Base-by-base conservation (phyloP, 2,888 invertebrate genomes). In the Prosapia bicincta region DNA sequence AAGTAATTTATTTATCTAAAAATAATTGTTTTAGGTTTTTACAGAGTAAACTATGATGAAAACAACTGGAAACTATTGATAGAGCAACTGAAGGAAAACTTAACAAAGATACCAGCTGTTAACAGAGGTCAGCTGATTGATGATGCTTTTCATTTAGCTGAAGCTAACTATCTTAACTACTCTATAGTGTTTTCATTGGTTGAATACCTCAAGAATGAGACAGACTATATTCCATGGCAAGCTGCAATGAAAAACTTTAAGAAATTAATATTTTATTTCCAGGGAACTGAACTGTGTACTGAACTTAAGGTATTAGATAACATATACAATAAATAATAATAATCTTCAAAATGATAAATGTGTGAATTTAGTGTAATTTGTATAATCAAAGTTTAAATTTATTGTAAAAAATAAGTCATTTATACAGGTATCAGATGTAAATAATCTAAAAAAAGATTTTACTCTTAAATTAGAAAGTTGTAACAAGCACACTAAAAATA, bases 81-180 rank as follows among this genome's bases (percentile, higher is more conserved):
- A 5, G 84, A 87, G 23, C 89, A 93, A 71, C 84, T 95, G 10
- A 88, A 89, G 79, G 82, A 82, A 0, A 85, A 85, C 24, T 87
- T 87, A 38, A 78, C 79, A 0, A 83, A 76, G 0, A 91, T 94
- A 72, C 87, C 91, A 78, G 88, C 88, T 67, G 84, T 90, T 15
- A 93, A 93, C 83, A 88, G 92, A 80, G 94, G 93, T 3, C 94
- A 95, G 85, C 87, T 94, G 74, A 88, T 97, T 13, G 93, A 96
- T 81, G 97, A 97, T 84, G 88, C 92, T 0, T 87, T 93, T 80
- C 90, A 91, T 84, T 87, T 93, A 75, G 94, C 93, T n/a, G 76
- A 91, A 69, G 88, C 90, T n/a, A 89, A 89, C 1, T 81, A 88
- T 25, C 85, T 92, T 78, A 81, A 84, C 0, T 93, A 93, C 82